These are phyloP conservation scores for Cololabis saira DNA, from an alignment of 2,113 vertebrate species.

Conservation along the genomic window DNA sequence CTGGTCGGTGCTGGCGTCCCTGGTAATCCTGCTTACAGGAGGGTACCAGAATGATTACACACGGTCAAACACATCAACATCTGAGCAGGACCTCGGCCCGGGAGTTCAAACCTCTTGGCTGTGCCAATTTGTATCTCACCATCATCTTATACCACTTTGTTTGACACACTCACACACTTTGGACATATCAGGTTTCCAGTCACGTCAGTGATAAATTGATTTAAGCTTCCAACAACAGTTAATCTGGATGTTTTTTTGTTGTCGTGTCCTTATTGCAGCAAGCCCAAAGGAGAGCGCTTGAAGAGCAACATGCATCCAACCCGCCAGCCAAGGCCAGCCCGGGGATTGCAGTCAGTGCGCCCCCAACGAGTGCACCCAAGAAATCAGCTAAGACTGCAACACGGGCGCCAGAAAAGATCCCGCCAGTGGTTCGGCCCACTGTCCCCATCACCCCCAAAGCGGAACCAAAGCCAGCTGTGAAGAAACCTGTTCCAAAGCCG, in stretches of 20 bases:
- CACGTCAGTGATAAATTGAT: neutral
- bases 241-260: neutral
- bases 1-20: slow-evolving; percentile 48
- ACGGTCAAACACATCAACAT: slow-evolving; percentile 6
- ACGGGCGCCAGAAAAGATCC: slow-evolving; percentile 24
- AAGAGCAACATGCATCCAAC: slow-evolving; percentile 62
- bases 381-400: slow-evolving; percentile 23
- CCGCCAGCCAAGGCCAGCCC: slow-evolving; percentile 55
- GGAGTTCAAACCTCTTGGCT: neutral
- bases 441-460: slow-evolving; percentile 29
- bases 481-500: slow-evolving; percentile 32
- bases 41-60: slow-evolving; percentile 4
- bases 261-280: slow-evolving; percentile 58
- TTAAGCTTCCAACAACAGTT: neutral
- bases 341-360: slow-evolving; percentile 51
- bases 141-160: neutral
- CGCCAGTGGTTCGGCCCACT: slow-evolving; percentile 15
- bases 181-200: neutral
- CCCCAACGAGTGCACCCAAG: slow-evolving; percentile 48
- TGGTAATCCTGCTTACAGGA: slow-evolving; percentile 45
- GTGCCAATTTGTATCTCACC: neutral
- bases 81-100: neutral
- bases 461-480: slow-evolving; percentile 35
- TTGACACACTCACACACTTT: neutral
- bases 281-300: slow-evolving; percentile 65